These are phyloP conservation scores for Diadophis punctatus DNA, from an alignment of 2,113 vertebrate genomes.

Conservation along the genomic window DNA sequence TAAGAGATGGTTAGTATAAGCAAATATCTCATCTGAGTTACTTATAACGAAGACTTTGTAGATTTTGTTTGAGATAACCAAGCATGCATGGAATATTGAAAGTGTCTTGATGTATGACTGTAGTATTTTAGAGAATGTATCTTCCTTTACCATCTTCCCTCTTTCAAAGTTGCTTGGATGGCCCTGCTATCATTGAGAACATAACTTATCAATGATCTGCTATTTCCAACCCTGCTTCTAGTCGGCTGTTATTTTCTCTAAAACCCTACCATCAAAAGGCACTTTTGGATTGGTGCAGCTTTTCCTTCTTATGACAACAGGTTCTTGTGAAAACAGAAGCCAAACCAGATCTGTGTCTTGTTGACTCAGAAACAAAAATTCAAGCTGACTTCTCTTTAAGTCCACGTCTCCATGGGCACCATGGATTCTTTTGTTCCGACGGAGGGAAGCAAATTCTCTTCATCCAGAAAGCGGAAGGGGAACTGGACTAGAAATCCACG, in stretches of 20 bases:
- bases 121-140: constrained; percentile 33
- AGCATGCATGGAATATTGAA: constrained; percentile 5
- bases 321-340: constrained; percentile 13
- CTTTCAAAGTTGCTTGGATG: not conserved
- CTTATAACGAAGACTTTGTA: not conserved
- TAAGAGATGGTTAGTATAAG: not conserved
- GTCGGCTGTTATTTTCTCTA: constrained; percentile 15
- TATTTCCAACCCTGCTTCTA: constrained; percentile 2
- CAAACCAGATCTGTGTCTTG: constrained; percentile 9
- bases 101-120: not conserved
- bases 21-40: not conserved
- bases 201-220: not conserved
- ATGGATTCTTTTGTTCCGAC: constrained; percentile 94
- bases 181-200: constrained; percentile 2
- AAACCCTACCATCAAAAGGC: constrained; percentile 36
- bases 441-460: constrained; percentile 87
- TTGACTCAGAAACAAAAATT: not conserved
- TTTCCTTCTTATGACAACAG: constrained; percentile 12
- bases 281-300: constrained; percentile 16
- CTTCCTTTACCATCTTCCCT: not conserved
- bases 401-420: constrained; percentile 96
- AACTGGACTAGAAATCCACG: constrained; percentile 94
- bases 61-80: not conserved
- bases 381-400: constrained; percentile 70
- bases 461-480: constrained; percentile 86